Percentiles rank a stretch among this genome's conserved stretches.
These are phyloP conservation scores for Danio choprae DNA, from an alignment of 2,797 vertebrate species.

Conservation along the genomic window DNA sequence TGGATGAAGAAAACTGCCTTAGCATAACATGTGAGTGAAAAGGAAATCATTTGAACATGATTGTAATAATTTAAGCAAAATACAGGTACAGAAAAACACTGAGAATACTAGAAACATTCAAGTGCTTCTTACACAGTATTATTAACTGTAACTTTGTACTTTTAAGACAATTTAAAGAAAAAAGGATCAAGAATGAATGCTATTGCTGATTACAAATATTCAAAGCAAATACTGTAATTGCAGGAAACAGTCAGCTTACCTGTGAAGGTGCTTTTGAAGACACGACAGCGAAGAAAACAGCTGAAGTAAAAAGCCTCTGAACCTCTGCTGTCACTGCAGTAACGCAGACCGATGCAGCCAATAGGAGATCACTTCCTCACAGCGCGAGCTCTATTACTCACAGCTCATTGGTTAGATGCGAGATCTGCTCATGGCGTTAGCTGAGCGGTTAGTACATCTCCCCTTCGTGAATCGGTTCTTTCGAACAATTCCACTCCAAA, in stretches of 20 bases:
- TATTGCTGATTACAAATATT: background rate
- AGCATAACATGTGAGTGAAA: background rate
- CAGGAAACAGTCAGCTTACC: slow-evolving; percentile 32
- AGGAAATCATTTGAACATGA: background rate
- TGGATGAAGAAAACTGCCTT: background rate
- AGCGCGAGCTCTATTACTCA: slow-evolving; percentile 8
- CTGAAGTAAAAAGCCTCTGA: background rate
- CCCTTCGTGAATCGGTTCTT: background rate
- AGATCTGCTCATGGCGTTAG: slow-evolving; percentile 67
- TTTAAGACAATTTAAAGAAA: background rate
- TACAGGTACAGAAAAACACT: background rate
- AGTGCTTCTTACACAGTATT: background rate
- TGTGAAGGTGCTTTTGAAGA: slow-evolving; percentile 15
- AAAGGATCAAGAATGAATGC: background rate
- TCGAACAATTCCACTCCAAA: background rate
- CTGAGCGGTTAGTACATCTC: background rate
- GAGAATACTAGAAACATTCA: background rate
- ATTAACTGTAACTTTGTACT: background rate
- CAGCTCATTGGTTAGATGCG: slow-evolving; percentile 57
- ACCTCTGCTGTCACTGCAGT: background rate
- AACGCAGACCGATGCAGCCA: slow-evolving; percentile 38
- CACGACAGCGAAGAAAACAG: background rate
- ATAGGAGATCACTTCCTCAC: slow-evolving; percentile 34
- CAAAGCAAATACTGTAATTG: background rate
- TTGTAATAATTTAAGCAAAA: background rate